Conservation (phyloP, 2,888 invertebrate genomes). For the Pristionchus maxplancki region DNA sequence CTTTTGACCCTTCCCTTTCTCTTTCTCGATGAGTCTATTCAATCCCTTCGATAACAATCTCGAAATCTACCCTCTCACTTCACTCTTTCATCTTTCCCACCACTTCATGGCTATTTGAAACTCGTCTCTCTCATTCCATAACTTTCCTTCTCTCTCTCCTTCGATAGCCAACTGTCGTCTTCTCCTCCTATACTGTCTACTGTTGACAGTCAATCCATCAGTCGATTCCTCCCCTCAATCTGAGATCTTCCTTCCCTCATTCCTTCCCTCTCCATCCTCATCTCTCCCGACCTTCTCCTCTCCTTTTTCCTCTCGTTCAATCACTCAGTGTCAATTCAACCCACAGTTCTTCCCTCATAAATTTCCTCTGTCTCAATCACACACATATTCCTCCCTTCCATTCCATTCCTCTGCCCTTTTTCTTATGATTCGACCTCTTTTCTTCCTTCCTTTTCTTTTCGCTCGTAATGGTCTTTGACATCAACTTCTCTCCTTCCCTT, state of each 20-base stretch:
- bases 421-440: constrained; percentile 17
- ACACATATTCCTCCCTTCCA: not conserved
- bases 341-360: not conserved
- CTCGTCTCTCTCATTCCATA: constrained; percentile 17
- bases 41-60: constrained; percentile 20
- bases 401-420: not conserved
- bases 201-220: constrained; percentile 16
- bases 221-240: not conserved
- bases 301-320: not conserved
- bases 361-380: not conserved
- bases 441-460: not conserved
- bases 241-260: too few species aligned
- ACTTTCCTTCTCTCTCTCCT: not conserved
- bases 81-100: constrained; percentile 11
- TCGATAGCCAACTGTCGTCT: not conserved
- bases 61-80: constrained; percentile 25
- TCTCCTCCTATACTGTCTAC: not conserved
- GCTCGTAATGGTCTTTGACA: constrained; percentile 12
- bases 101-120: constrained; percentile 21
- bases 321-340: not conserved
- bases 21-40: constrained; percentile 34
- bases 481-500: not conserved
- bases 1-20: constrained; percentile 37
- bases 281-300: not conserved
- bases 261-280: not conserved